phyloP scores from a whole-genome alignment of 1,140 invertebrate genomes.

The Scaptodrosophila lebanonensis region DNA sequence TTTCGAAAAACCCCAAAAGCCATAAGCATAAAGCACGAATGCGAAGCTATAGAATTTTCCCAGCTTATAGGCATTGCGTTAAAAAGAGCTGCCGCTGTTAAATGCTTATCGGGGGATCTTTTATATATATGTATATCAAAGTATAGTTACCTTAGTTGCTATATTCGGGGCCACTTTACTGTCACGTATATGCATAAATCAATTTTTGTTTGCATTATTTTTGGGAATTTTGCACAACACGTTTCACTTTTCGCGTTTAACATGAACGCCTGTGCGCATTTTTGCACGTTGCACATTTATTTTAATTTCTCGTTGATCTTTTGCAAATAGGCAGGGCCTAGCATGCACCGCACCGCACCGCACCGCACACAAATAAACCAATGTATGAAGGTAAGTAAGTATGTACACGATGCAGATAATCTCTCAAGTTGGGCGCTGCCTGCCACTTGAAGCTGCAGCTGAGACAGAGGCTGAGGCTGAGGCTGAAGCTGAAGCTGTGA shows the following conservation, averaged over 20 bases:
- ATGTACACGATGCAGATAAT: constrained; percentile 63
- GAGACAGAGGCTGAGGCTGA: background rate
- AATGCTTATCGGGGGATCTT: too few species aligned
- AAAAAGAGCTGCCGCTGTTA: too few species aligned
- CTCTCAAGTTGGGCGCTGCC: constrained; percentile 21
- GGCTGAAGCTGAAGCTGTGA: too few species aligned
- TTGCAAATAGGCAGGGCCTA: constrained; percentile 44
- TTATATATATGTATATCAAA: too few species aligned
- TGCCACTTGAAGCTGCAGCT: constrained; percentile 1
- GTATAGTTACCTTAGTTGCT: constrained; percentile 6
- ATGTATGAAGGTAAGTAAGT: too few species aligned
- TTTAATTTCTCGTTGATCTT: constrained; percentile 62
- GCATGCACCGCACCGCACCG: background rate
- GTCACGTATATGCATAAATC: constrained; percentile 49
- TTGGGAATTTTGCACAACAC: constrained; percentile 30
- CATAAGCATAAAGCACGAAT: too few species aligned
- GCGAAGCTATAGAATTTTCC: too few species aligned
- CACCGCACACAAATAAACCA: too few species aligned
- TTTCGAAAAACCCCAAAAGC: too few species aligned
- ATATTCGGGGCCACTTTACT: constrained; percentile 4
- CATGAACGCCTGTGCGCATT: constrained; percentile 39
- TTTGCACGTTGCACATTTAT: constrained; percentile 71
- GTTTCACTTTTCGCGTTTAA: constrained; percentile 50
- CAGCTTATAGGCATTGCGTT: too few species aligned
- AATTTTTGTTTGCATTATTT: too few species aligned